Evolutionary conservation across 2,113 vertebrate species (phyloP).

Genomic region (Phyllopteryx taeniolatus): DNA sequence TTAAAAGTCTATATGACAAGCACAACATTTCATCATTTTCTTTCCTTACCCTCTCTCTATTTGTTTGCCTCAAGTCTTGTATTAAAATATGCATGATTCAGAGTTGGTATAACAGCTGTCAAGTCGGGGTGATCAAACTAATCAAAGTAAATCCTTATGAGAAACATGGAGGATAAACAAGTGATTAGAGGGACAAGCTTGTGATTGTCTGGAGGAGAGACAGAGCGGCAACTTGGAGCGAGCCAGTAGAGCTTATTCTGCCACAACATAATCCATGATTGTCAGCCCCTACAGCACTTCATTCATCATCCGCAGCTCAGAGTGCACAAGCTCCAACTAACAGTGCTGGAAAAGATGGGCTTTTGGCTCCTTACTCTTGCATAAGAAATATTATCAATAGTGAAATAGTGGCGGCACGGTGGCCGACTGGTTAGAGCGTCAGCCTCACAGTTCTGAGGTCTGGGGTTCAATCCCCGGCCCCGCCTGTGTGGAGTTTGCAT

Average conservation of each 20-base stretch:
- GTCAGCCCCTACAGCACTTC: conserved; percentile 37
- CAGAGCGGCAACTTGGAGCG: conserved; percentile 12
- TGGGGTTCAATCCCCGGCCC: too few relatives aligned
- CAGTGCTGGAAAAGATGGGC: conserved; percentile 24
- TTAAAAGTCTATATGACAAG: conserved; percentile 29
- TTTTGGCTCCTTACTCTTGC: conserved; percentile 16
- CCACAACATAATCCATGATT: conserved; percentile 47
- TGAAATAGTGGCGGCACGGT: background rate
- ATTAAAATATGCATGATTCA: conserved; percentile 53
- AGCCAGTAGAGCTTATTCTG: conserved; percentile 32
- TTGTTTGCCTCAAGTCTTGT: conserved; percentile 33
- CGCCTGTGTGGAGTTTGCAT: too few relatives aligned
- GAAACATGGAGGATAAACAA: conserved; percentile 52
- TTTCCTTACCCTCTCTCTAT: conserved; percentile 3
- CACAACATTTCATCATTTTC: conserved; percentile 36
- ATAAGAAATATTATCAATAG: background rate
- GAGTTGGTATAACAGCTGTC: conserved; percentile 49
- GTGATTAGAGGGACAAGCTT: conserved; percentile 44
- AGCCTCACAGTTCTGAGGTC: too few relatives aligned
- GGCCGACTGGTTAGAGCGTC: too few relatives aligned
- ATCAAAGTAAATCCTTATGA: conserved; percentile 52
- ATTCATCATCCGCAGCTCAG: conserved; percentile 38
- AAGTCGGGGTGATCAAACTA: conserved; percentile 45
- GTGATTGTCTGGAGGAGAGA: conserved; percentile 31
- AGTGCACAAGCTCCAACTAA: conserved; percentile 31